Evolutionary conservation across 1,140 invertebrate species (phyloP), one percentile per base, ranked within the genome.

Genomic region (Bombus consobrinus): DNA sequence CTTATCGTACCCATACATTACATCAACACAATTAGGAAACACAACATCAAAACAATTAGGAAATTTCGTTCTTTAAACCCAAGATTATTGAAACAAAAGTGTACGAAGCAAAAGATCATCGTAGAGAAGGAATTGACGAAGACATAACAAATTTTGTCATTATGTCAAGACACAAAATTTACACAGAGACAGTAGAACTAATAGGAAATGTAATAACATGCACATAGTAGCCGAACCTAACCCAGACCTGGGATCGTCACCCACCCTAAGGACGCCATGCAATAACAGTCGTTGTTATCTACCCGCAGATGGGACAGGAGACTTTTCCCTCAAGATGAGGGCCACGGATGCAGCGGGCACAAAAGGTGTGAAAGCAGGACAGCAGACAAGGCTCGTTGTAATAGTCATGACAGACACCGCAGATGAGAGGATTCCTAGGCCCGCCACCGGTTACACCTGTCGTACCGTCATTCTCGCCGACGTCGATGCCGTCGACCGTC

Each of bases 321-420:
- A 97, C 93, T 90, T 96, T 96, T 74, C 96, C 94, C 89, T 97
- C 97, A 78, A 96, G 93, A 81, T 96, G 96, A 76, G 96, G 94
- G 62, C 96, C 96, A 72, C 96, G 95, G 53, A 97, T 92, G 92
- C 97, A 97, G 77, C 96, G 94, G 12, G 96, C 95, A 94, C 97
- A 97, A 91, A 97, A 97, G 18, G 97, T 97, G 92, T 97, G 97
- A 90, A 96, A 97, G 92, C 97, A 97, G 53, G 95, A 95, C 6
- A 97, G 95, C 71, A 97, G 95, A 86, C 97, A 97, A 18, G 97
- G 97, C 83, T 97, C 97, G 41, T 95, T 96, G 91, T 96, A 97
- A 90, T 97, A 97, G 88, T 97, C 96, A 84, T 97, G 96, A 92
- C 97, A 97, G 76, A 97, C 93, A 74, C 96, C 96, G 91, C 97